These are phyloP conservation scores for Lutjanus erythropterus DNA, from an alignment of 2,113 vertebrate genomes.

Conservation along the genomic window DNA sequence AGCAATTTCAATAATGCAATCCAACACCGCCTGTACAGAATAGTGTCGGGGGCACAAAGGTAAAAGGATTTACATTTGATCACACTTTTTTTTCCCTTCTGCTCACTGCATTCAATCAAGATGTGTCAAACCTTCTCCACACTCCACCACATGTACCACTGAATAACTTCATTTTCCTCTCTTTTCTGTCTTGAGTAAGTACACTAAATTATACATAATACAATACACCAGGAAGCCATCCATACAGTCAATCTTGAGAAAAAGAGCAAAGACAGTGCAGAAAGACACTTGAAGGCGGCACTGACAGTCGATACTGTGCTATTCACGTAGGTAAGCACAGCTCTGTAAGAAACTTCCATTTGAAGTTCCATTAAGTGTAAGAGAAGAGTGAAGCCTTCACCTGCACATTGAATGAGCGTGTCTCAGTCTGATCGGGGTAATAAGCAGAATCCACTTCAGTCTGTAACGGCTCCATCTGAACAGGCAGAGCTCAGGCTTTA, in stretches of 20 bases:
- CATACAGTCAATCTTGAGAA: not conserved
- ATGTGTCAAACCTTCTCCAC: not conserved
- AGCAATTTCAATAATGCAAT: no score
- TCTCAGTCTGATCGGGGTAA: slow-evolving; percentile 30
- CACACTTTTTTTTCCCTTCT: not conserved
- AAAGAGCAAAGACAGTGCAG: not conserved
- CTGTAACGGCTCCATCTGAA: slow-evolving; percentile 30
- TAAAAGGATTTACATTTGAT: not conserved
- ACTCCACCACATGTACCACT: not conserved
- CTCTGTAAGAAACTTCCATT: not conserved
- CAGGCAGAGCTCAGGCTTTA: not conserved
- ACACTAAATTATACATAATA: not conserved
- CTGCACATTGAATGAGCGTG: slow-evolving; percentile 1
- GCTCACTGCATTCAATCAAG: not conserved
- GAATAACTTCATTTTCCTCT: not conserved
- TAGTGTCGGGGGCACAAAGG: not conserved
- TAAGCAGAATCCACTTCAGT: slow-evolving; percentile 38
- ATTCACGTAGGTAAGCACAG: not conserved
- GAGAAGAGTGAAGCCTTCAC: slow-evolving; percentile 28
- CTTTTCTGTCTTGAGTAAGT: not conserved
- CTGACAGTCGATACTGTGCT: not conserved
- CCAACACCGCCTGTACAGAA: not conserved
- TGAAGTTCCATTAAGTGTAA: not conserved
- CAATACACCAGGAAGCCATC: not conserved
- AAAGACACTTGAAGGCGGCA: not conserved